These are phyloP conservation scores for Holothuria leucospilota DNA, from an alignment of 53 echinoderm and acorn worm genomes.

Conservation along the genomic window DNA sequence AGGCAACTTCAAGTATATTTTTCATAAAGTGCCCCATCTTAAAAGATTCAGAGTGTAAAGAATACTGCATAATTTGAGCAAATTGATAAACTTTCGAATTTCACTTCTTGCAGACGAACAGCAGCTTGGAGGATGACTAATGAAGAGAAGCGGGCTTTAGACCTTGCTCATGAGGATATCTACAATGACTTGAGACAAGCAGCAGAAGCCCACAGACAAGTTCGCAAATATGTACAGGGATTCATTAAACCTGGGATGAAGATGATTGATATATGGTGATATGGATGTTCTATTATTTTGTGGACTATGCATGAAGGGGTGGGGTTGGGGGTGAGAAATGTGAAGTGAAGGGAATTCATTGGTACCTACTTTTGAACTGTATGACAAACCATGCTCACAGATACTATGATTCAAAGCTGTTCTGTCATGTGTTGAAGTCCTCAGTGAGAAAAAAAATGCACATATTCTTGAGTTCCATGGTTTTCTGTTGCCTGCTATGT, in stretches of 20 bases:
- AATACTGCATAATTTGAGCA: too few relatives aligned
- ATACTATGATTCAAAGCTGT: too few relatives aligned
- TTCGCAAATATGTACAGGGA: constrained; percentile 87
- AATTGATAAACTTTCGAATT: background rate
- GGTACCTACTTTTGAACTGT: too few relatives aligned
- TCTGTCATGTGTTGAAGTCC: too few relatives aligned
- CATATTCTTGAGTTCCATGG: too few relatives aligned
- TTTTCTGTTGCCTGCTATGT: too few relatives aligned
- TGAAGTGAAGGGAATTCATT: background rate
- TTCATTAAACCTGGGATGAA: constrained; percentile 94
- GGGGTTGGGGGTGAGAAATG: background rate
- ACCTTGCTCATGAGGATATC: constrained; percentile 74
- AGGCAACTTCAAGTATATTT: too few relatives aligned
- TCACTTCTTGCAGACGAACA: constrained; percentile 60
- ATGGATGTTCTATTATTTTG: background rate
- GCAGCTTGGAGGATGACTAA: constrained; percentile 90
- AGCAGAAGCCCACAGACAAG: constrained; percentile 95
- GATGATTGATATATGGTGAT: constrained; percentile 97
- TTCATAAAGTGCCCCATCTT: too few relatives aligned
- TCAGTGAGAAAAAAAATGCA: too few relatives aligned
- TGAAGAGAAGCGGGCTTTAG: constrained; percentile 85
- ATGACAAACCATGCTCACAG: too few relatives aligned
- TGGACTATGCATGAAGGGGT: background rate
- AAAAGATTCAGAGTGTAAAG: too few relatives aligned
- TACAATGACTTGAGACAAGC: constrained; percentile 96